phyloP scores from a whole-genome alignment of 2,797 vertebrate genomes.

The Sebastes cheni region DNA sequence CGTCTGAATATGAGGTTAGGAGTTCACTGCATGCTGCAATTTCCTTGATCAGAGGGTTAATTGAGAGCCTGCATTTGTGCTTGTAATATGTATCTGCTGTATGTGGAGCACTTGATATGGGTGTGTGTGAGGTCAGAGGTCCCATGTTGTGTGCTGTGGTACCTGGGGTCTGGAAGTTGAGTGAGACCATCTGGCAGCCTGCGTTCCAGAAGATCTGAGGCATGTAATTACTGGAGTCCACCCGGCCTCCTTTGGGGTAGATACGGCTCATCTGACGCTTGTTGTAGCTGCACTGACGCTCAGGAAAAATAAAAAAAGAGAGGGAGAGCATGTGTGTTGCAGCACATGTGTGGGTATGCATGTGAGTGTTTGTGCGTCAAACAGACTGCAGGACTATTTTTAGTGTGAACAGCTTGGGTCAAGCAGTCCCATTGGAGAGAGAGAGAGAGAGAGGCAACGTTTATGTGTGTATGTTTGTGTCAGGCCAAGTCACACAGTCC shows the following conservation, averaged over 20 bases:
- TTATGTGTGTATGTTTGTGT: slow-evolving; percentile 24
- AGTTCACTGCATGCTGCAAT: neutral
- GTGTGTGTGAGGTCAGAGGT: slow-evolving; percentile 51
- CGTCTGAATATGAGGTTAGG: slow-evolving; percentile 3
- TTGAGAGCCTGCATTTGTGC: neutral
- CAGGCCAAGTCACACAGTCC: slow-evolving; percentile 37
- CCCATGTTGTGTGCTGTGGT: slow-evolving; percentile 70
- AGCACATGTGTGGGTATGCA: slow-evolving; percentile 14
- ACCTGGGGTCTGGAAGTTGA: slow-evolving; percentile 99
- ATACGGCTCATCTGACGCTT: slow-evolving; percentile 99
- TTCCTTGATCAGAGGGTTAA: neutral
- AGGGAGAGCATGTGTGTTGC: slow-evolving; percentile 37
- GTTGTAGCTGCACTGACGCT: slow-evolving; percentile 92
- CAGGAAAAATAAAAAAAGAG: slow-evolving; percentile 77
- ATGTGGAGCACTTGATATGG: neutral
- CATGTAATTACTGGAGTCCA: slow-evolving; percentile 99
- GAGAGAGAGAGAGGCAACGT: neutral
- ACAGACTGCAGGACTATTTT: slow-evolving; percentile 71
- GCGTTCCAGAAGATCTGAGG: slow-evolving; percentile 99
- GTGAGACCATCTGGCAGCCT: slow-evolving; percentile 99
- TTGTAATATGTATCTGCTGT: neutral
- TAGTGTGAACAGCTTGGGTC: slow-evolving; percentile 77
- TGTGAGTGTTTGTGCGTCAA: slow-evolving; percentile 36
- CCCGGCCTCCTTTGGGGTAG: slow-evolving; percentile 99
- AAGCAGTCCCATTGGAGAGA: slow-evolving; percentile 50